These are phyloP conservation scores for Pogoniulus pusillus DNA, from an alignment of 2,797 vertebrate genomes.

Conservation along the genomic window DNA sequence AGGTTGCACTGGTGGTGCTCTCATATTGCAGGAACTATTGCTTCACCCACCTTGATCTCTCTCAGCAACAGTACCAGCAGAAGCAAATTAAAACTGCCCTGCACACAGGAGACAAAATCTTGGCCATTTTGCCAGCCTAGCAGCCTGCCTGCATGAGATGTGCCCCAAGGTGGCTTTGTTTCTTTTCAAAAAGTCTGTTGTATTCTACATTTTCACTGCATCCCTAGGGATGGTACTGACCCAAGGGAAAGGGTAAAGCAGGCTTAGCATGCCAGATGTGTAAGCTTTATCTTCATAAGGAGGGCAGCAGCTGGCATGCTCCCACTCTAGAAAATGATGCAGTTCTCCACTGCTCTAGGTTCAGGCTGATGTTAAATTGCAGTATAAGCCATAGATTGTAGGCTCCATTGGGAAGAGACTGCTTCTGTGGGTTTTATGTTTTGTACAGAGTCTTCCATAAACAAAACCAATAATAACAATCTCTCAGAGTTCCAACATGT, in stretches of 20 bases:
- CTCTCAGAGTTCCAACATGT: not conserved
- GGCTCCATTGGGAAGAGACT: not conserved
- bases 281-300: not conserved
- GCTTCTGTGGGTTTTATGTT: not conserved
- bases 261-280: not conserved
- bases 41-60: not conserved
- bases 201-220: not conserved
- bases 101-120: not conserved
- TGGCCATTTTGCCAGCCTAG: not conserved
- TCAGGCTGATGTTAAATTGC: not conserved
- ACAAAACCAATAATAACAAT: conserved; percentile 36
- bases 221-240: not conserved
- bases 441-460: not conserved
- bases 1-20: not conserved
- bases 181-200: not conserved
- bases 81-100: not conserved
- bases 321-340: not conserved
- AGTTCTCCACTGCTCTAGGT: not conserved
- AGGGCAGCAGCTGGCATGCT: not conserved
- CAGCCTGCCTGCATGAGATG: not conserved
- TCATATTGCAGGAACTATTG: not conserved
- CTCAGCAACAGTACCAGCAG: not conserved
- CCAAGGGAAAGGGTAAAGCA: conserved; percentile 4
- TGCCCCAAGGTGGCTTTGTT: not conserved
- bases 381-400: not conserved